A percentile compares a stretch with the other conserved stretches of the same genome.
Evolutionary conservation across 2,888 invertebrate species (phyloP).

Genomic region (Zhuqinia jingwanae): DNA sequence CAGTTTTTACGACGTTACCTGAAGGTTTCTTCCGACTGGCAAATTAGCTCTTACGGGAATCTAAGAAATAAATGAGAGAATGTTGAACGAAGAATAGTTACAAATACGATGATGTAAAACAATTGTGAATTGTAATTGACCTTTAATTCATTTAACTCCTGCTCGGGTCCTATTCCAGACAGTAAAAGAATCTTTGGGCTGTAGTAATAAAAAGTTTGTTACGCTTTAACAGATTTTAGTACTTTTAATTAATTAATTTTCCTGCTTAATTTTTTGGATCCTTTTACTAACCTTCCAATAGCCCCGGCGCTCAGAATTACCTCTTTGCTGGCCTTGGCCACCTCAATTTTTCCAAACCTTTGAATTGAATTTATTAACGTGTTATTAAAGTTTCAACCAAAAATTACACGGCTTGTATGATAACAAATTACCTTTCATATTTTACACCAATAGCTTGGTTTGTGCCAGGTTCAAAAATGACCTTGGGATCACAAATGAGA

Average conservation of each 20-base stretch:
- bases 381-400: no score
- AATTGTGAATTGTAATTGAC: background rate
- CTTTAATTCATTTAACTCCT: constrained; percentile 52
- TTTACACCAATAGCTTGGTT: constrained; percentile 64
- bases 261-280: no score
- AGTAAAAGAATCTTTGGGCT: constrained; percentile 56
- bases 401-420: no score
- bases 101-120: background rate
- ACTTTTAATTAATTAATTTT: no score
- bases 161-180: constrained; percentile 54
- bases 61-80: constrained; percentile 36
- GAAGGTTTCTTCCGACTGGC: constrained; percentile 75
- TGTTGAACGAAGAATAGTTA: no score
- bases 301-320: constrained; percentile 49
- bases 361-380: no score
- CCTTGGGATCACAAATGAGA: background rate
- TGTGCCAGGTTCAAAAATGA: constrained; percentile 28
- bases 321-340: constrained; percentile 55
- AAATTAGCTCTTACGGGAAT: constrained; percentile 72
- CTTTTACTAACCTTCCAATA: no score
- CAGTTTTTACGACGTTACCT: background rate
- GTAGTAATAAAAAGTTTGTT: no score
- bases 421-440: no score
- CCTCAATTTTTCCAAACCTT: constrained; percentile 61
- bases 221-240: no score